Percentiles rank a stretch among this genome's conserved stretches.
phyloP scores from a whole-genome alignment of 2,113 vertebrate species.

The Raja brachyura region DNA sequence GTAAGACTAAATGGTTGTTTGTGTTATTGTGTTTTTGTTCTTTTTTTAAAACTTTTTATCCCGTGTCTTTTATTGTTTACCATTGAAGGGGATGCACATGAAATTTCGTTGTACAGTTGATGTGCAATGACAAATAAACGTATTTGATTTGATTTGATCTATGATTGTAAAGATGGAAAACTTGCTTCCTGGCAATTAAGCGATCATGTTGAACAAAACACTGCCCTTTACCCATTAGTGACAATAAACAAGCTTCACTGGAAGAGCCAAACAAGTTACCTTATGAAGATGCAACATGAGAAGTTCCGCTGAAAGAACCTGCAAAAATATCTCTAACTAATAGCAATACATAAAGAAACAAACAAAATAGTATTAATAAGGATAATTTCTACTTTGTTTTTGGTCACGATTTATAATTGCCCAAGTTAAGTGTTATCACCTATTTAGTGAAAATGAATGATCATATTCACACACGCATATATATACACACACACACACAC shows the following conservation, averaged over 20 bases:
- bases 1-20: no score
- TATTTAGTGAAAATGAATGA: background rate
- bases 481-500: no score
- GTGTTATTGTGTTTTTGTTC: no score
- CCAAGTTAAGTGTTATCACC: background rate
- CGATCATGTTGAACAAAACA: background rate
- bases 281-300: background rate
- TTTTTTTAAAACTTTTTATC: no score
- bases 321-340: background rate
- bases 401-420: background rate
- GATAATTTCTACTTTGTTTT: background rate
- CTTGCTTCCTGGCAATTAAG: background rate
- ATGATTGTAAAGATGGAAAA: background rate
- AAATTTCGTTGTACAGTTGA: no score
- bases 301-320: background rate
- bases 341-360: background rate
- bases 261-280: background rate
- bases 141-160: no score
- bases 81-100: no score
- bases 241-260: background rate
- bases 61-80: no score
- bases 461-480: no score
- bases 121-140: no score
- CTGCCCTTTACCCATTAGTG: background rate
- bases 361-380: background rate